phyloP scores from a whole-genome alignment of 2,888 invertebrate genomes.

The Polydrusus tereticollis region DNA sequence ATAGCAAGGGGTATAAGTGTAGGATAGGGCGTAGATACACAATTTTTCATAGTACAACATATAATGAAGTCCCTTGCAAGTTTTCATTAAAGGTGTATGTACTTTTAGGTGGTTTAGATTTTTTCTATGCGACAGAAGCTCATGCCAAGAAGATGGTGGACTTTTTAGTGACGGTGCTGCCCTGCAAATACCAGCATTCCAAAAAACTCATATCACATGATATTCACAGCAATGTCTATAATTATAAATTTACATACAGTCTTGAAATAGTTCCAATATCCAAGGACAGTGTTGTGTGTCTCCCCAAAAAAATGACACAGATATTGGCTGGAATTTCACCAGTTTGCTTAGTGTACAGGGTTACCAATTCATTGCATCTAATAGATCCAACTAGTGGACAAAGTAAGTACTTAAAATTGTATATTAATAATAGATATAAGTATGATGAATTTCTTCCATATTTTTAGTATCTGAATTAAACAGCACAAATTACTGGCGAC shows the following conservation, averaged over 20 bases:
- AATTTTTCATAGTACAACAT: no score
- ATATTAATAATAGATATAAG: no score
- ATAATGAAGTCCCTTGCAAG: no score
- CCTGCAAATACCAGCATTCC: slow-evolving; percentile 88
- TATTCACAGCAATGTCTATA: slow-evolving; percentile 95
- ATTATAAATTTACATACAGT: slow-evolving; percentile 95
- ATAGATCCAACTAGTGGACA: slow-evolving; percentile 93
- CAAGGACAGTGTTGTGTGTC: slow-evolving; percentile 92
- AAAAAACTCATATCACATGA: slow-evolving; percentile 98
- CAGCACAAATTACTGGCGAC: slow-evolving; percentile 85
- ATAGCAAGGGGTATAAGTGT: no score
- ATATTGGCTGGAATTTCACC: slow-evolving; percentile 90
- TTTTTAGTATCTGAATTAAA: slow-evolving; percentile 85
- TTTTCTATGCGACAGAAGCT: slow-evolving; percentile 90
- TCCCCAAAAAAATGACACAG: slow-evolving; percentile 87
- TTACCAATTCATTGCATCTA: slow-evolving; percentile 90
- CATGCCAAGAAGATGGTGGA: slow-evolving; percentile 96
- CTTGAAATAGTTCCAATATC: slow-evolving; percentile 97
- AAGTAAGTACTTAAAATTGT: slow-evolving; percentile 69
- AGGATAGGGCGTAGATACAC: no score
- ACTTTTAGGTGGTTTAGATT: slow-evolving; percentile 83
- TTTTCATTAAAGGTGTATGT: background rate
- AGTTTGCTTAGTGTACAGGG: slow-evolving; percentile 88
- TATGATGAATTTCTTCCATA: background rate
- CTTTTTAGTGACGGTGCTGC: slow-evolving; percentile 89